These are phyloP conservation scores for Hycleus cichorii DNA, from an alignment of 1,140 invertebrate genomes.

Conservation along the genomic window DNA sequence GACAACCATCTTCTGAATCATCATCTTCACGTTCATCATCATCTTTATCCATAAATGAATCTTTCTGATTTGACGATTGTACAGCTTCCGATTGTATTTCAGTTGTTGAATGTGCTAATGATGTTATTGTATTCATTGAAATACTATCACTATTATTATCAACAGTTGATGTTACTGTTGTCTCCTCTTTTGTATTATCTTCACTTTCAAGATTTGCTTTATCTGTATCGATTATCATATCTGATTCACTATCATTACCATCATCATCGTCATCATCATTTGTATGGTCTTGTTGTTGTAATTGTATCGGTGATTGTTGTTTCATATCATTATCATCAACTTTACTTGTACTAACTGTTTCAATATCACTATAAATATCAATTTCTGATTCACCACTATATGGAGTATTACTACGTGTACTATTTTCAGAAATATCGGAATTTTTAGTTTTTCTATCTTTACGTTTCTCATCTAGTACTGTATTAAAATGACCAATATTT, in stretches of 20 bases:
- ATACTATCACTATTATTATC: constrained; percentile 15
- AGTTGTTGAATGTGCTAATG: constrained; percentile 1
- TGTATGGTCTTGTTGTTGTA: constrained; percentile 20
- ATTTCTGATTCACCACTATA: constrained; percentile 41
- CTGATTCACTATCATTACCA: constrained; percentile 56
- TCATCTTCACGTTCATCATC: constrained; percentile 42
- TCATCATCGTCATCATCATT: constrained; percentile 35
- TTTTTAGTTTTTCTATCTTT: background rate
- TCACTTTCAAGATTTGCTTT: constrained; percentile 36
- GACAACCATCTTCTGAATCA: constrained; percentile 64
- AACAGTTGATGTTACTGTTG: constrained; percentile 15
- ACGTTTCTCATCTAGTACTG: background rate
- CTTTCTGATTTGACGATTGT: constrained; percentile 16
- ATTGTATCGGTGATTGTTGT: constrained; percentile 43
- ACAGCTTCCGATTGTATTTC: constrained; percentile 20
- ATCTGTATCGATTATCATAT: constrained; percentile 55
- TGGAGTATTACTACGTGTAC: constrained; percentile 14
- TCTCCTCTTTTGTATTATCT: constrained; percentile 17
- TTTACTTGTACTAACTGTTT: constrained; percentile 37
- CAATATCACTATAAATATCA: constrained; percentile 52
- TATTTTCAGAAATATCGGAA: constrained; percentile 2
- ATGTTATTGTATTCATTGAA: background rate
- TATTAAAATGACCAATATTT: background rate
- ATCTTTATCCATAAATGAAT: constrained; percentile 16
- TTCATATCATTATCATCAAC: constrained; percentile 17